A percentile compares a stretch with the other conserved stretches of the same genome.
Conservation (phyloP, 2,113 vertebrate genomes). For the Phrynosoma platyrhinos region DNA sequence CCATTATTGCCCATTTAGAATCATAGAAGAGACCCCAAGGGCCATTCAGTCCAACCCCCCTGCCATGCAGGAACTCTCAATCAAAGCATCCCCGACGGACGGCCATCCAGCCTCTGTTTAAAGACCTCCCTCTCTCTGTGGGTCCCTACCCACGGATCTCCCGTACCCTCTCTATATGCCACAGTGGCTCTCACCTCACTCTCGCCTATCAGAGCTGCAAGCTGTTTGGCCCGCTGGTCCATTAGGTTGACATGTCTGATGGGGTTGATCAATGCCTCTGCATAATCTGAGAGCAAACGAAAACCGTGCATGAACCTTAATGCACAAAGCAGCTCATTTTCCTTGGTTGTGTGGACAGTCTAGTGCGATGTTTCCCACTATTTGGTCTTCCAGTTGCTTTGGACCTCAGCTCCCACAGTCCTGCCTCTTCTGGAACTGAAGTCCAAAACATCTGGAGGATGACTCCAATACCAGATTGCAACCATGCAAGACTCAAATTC, state of each 20-base stretch:
- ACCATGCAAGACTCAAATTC: neutral
- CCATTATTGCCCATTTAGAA: too few species aligned
- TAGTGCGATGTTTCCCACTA: neutral
- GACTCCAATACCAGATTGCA: too few species aligned
- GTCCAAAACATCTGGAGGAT: neutral
- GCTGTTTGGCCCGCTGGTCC: conserved; percentile 85
- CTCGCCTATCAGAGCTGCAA: conserved; percentile 84
- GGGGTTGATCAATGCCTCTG: conserved; percentile 88
- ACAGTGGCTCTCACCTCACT: conserved; percentile 76
- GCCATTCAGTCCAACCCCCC: too few species aligned
- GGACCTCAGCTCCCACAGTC: neutral
- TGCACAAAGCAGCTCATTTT: neutral
- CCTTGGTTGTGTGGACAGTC: too few species aligned
- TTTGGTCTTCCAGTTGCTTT: neutral
- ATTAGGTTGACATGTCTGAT: conserved; percentile 87
- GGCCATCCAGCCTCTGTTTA: too few species aligned
- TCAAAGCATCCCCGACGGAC: too few species aligned
- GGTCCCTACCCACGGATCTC: rapidly evolving
- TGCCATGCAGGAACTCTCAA: too few species aligned
- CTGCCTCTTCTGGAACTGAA: neutral
- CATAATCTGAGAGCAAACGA: conserved; percentile 78
- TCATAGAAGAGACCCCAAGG: too few species aligned
- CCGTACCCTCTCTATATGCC: conserved; percentile 12
- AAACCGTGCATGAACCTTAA: neutral
- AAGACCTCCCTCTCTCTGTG: neutral